These are phyloP conservation scores for Dinoponera quadriceps DNA, from an alignment of 1,140 invertebrate genomes.

Conservation along the genomic window DNA sequence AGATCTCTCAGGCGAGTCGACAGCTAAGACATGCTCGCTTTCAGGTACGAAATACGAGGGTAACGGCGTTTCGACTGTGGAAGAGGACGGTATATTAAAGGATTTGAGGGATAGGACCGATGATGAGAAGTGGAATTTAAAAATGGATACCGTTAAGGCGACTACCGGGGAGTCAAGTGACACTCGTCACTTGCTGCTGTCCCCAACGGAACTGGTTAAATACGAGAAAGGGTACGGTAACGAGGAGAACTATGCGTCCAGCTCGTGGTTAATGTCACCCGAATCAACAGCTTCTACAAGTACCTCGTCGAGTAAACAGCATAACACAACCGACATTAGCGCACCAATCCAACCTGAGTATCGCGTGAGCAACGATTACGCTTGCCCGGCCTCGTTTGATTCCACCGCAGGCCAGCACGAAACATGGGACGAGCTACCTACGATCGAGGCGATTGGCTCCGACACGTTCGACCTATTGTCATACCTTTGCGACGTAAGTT, in stretches of 20 bases:
- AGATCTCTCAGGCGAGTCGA: not conserved
- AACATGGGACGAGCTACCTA: slow-evolving; percentile 75
- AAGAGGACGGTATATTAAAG: slow-evolving; percentile 64
- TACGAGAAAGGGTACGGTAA: slow-evolving; percentile 24
- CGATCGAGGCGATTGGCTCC: slow-evolving; percentile 72
- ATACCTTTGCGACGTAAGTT: slow-evolving; percentile 82
- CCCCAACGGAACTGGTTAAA: slow-evolving; percentile 50
- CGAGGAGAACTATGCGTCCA: slow-evolving; percentile 22
- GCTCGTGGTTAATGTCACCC: slow-evolving; percentile 53
- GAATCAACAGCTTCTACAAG: slow-evolving; percentile 48
- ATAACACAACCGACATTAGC: slow-evolving; percentile 18
- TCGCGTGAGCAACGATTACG: slow-evolving; percentile 35
- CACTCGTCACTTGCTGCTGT: slow-evolving; percentile 50
- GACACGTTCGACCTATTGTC: slow-evolving; percentile 82
- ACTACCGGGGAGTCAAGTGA: slow-evolving; percentile 26
- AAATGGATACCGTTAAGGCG: slow-evolving; percentile 58
- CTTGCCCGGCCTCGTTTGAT: slow-evolving; percentile 37
- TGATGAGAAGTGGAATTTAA: slow-evolving; percentile 56
- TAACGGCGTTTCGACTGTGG: slow-evolving; percentile 70
- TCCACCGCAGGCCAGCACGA: slow-evolving; percentile 57
- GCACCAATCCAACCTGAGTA: slow-evolving; percentile 25
- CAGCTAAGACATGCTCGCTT: not conserved
- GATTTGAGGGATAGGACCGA: slow-evolving; percentile 52
- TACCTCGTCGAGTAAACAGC: slow-evolving; percentile 52
- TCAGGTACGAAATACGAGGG: slow-evolving; percentile 78